Evolutionary conservation across 1,140 invertebrate species (phyloP).

Genomic region (Bombus balteatus): DNA sequence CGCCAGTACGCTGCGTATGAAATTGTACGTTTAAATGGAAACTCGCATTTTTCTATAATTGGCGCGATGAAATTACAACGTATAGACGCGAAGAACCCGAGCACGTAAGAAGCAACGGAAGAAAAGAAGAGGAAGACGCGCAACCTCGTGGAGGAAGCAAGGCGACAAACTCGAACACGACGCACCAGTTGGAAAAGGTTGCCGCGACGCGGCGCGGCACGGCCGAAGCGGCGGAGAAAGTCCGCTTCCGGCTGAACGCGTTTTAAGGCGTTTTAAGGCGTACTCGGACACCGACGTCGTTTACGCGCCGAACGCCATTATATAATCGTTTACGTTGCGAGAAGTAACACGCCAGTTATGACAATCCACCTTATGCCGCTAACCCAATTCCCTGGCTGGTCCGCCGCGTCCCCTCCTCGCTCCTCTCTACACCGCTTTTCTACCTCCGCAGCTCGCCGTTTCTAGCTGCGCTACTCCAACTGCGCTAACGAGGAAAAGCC

Average conservation of each 20-base stretch:
- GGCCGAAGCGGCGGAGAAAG: conserved; percentile 35
- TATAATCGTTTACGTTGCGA: conserved; percentile 35
- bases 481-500: not conserved
- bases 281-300: conserved; percentile 21
- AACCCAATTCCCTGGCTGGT: conserved; percentile 29
- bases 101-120: no score
- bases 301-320: conserved; percentile 34
- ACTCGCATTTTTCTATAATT: no score
- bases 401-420: not conserved
- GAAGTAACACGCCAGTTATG: conserved; percentile 32
- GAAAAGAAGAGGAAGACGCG: no score
- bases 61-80: no score
- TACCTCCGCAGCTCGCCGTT: not conserved
- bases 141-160: no score
- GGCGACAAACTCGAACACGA: not conserved
- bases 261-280: conserved; percentile 27
- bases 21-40: no score
- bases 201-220: not conserved
- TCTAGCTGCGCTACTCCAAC: rapidly evolving
- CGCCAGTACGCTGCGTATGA: no score
- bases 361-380: conserved; percentile 37
- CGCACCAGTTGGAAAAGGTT: conserved; percentile 2
- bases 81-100: rapidly evolving
- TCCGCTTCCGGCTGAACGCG: conserved; percentile 40
- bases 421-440: not conserved